phyloP scores from a whole-genome alignment of 2,888 invertebrate species.

The Lithophane leautieri region DNA sequence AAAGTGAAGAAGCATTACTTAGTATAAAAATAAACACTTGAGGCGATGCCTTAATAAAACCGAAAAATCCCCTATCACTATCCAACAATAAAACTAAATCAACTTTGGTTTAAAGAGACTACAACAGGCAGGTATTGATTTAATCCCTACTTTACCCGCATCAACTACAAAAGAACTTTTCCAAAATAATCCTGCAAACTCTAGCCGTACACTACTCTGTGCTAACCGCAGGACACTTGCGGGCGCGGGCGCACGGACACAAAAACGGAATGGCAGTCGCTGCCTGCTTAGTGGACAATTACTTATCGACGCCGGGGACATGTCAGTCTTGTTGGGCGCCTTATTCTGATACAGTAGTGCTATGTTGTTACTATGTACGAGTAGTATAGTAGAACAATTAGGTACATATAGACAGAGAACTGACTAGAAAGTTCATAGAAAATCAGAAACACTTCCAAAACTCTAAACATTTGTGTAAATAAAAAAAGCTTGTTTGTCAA shows the following conservation, averaged over 20 bases:
- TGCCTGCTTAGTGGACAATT: slow-evolving; percentile 80
- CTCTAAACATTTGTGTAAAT: background rate
- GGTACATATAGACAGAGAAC: background rate
- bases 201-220: slow-evolving; percentile 50
- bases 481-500: background rate
- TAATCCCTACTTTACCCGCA: background rate
- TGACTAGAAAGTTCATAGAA: too few species aligned
- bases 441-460: slow-evolving; percentile 1
- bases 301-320: slow-evolving; percentile 79
- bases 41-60: background rate
- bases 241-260: slow-evolving; percentile 64
- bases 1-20: background rate
- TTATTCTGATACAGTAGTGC: slow-evolving; percentile 46
- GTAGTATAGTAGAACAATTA: background rate
- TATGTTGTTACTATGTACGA: slow-evolving; percentile 13
- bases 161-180: background rate
- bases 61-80: background rate
- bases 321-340: slow-evolving; percentile 61
- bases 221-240: slow-evolving; percentile 67
- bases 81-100: background rate
- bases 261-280: slow-evolving; percentile 71
- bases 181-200: slow-evolving; percentile 6
- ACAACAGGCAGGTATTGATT: background rate
- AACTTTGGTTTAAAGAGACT: background rate
- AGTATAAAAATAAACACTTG: background rate